Evolutionary conservation across 2,113 vertebrate genomes (phyloP).

Genomic region (Apaloderma vittatum): DNA sequence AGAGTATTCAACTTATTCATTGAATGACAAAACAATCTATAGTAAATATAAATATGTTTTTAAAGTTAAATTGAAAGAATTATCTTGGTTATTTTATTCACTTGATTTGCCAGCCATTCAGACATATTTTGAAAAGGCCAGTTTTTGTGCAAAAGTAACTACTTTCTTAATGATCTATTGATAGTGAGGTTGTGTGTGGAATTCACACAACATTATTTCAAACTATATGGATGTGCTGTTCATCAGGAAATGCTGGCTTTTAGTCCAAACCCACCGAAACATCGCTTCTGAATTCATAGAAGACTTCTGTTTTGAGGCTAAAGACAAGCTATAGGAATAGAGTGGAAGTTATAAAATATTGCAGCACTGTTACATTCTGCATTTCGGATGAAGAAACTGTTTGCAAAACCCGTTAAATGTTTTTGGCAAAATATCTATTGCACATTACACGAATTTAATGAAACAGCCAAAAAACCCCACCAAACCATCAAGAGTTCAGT

Average conservation of each 20-base stretch:
- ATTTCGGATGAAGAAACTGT: conserved; percentile 61
- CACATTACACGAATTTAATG: conserved; percentile 52
- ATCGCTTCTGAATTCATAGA: conserved; percentile 58
- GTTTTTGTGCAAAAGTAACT: conserved; percentile 37
- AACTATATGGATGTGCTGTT: conserved; percentile 28
- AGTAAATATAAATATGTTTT: conserved; percentile 2
- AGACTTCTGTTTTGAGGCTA: conserved; percentile 47
- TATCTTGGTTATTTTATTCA: conserved; percentile 57
- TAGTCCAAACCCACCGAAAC: conserved; percentile 23
- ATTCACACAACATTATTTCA: conserved; percentile 53
- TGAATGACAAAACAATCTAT: conserved; percentile 26
- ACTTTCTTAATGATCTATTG: conserved; percentile 60
- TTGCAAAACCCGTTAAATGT: conserved; percentile 65
- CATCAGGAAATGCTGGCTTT: conserved; percentile 50
- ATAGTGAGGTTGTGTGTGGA: conserved; percentile 28
- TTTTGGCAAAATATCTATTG: conserved; percentile 72
- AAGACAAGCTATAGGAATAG: conserved; percentile 41
- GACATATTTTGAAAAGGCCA: neutral
- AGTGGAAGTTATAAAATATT: conserved; percentile 66
- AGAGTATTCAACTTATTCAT: neutral
- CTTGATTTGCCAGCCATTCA: conserved; percentile 6
- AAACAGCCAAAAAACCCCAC: neutral
- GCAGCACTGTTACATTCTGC: conserved; percentile 66
- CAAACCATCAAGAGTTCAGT: neutral
- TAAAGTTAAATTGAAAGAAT: conserved; percentile 23